These are phyloP conservation scores for Drosophila eugracilis DNA, from an alignment of 1,140 invertebrate genomes.

Conservation along the genomic window DNA sequence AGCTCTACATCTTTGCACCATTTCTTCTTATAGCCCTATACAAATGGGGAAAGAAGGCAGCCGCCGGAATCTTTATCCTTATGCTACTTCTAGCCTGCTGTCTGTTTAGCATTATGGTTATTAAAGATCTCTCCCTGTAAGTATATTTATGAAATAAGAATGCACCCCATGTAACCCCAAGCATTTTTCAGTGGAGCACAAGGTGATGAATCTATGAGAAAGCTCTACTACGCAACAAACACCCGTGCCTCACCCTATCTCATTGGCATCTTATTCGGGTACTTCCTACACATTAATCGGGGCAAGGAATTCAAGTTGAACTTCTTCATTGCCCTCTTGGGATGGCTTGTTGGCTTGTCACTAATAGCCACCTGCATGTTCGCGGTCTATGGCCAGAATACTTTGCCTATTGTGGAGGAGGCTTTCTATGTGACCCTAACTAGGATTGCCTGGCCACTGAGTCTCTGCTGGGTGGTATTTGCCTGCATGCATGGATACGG, in stretches of 20 bases:
- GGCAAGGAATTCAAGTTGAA: constrained; percentile 23
- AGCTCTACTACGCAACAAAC: constrained; percentile 50
- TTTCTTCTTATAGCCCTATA: constrained; percentile 89
- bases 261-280: constrained; percentile 58
- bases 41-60: constrained; percentile 85
- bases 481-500: constrained; percentile 89
- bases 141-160: not conserved
- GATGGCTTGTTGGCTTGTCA: constrained; percentile 54
- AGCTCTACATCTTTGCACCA: constrained; percentile 91
- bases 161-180: not conserved
- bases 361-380: constrained; percentile 60
- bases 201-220: not conserved
- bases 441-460: constrained; percentile 87
- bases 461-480: constrained; percentile 89
- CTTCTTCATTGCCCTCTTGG: not conserved
- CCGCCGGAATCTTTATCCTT: constrained; percentile 43
- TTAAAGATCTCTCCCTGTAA: constrained; percentile 49
- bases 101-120: constrained; percentile 60
- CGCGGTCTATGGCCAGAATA: constrained; percentile 40
- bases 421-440: constrained; percentile 88
- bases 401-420: constrained; percentile 76
- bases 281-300: constrained; percentile 40
- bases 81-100: constrained; percentile 47
- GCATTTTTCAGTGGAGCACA: not conserved
- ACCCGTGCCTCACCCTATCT: constrained; percentile 56